Percentiles rank a stretch among this genome's conserved stretches.
phyloP scores from a whole-genome alignment of 2,113 vertebrate species.

The Charina bottae region DNA sequence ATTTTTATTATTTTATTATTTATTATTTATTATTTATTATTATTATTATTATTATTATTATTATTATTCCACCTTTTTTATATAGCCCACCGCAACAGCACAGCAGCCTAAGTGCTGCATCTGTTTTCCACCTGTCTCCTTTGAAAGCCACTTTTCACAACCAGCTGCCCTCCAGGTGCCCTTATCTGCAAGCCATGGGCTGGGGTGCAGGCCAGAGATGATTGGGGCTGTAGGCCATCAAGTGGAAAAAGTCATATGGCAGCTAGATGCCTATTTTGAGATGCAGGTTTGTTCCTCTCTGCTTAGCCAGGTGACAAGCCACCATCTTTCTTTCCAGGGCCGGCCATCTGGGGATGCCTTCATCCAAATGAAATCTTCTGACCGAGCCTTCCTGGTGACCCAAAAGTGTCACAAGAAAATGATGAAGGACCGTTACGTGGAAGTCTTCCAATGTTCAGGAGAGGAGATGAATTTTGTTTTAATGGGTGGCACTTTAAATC shows the following conservation, averaged over 20 bases:
- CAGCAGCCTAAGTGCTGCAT: neutral
- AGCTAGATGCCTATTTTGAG: neutral
- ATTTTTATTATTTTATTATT: no score
- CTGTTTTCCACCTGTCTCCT: no score
- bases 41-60: neutral
- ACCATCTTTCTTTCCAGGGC: slow-evolving; percentile 74
- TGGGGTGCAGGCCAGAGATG: neutral
- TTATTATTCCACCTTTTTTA: neutral
- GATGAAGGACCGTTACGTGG: slow-evolving; percentile 97
- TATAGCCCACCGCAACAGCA: neutral
- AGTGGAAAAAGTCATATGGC: neutral
- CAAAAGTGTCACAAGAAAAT: slow-evolving; percentile 98
- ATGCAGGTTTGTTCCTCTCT: neutral
- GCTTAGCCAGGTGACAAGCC: neutral
- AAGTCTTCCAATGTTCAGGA: slow-evolving; percentile 97
- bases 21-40: no score
- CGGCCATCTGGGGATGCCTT: slow-evolving; percentile 95
- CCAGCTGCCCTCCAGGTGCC: neutral
- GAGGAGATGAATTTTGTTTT: slow-evolving; percentile 99
- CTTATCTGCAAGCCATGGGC: neutral
- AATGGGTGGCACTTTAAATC: slow-evolving; percentile 96
- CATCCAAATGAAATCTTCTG: slow-evolving; percentile 94
- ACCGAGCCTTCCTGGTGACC: slow-evolving; percentile 89
- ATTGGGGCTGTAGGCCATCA: neutral
- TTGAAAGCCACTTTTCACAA: neutral